These are phyloP conservation scores for Oreochromis mossambicus DNA, from an alignment of 2,797 vertebrate genomes.

Conservation along the genomic window DNA sequence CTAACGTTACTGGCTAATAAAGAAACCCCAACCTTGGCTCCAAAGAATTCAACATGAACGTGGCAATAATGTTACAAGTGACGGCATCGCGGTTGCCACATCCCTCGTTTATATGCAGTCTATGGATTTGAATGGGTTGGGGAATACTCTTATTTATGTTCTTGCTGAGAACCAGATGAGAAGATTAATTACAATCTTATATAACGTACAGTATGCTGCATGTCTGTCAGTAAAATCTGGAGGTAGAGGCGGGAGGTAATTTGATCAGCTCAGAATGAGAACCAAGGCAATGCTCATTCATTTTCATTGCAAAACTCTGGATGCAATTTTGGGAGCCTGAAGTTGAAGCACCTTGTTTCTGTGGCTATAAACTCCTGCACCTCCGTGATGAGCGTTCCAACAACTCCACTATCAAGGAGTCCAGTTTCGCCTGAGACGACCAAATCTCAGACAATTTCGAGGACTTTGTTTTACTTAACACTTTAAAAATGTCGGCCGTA, in stretches of 20 bases:
- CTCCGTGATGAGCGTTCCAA: background rate
- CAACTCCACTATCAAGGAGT: background rate
- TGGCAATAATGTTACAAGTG: background rate
- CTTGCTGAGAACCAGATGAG: background rate
- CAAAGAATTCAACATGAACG: background rate
- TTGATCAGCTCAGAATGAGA: background rate
- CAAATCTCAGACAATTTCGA: constrained; percentile 28
- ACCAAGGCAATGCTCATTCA: background rate
- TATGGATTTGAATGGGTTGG: background rate
- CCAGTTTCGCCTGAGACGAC: constrained; percentile 1
- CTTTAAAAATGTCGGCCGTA: constrained; percentile 57
- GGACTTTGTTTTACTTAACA: constrained; percentile 61
- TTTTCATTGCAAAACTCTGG: background rate
- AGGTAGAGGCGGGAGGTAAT: background rate
- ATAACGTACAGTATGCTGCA: background rate
- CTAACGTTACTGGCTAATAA: background rate
- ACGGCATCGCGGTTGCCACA: background rate
- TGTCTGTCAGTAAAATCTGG: background rate
- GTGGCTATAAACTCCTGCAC: background rate
- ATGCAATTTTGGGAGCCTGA: background rate
- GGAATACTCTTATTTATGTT: background rate
- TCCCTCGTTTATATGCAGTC: background rate
- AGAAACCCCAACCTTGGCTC: background rate
- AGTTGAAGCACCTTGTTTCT: background rate
- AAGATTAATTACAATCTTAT: background rate